Percentiles rank a stretch among this genome's conserved stretches.
Evolutionary conservation across 2,797 vertebrate species (phyloP).

Genomic region (Sebastes steindachneri): DNA sequence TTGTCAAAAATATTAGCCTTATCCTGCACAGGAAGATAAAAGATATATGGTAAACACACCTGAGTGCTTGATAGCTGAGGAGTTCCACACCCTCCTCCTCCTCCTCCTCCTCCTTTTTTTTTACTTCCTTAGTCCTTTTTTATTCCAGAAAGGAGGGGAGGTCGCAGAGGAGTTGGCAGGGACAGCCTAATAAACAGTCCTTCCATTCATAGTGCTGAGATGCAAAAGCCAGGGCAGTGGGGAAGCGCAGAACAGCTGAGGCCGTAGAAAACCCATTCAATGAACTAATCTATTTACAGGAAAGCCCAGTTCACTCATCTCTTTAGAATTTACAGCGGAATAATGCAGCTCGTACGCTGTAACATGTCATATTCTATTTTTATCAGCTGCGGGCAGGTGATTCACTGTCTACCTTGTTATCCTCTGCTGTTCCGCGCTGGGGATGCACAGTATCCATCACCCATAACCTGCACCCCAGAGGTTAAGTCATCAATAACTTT

Average conservation of each 20-base stretch:
- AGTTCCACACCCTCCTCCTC: slow-evolving; percentile 37
- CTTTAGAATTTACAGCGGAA: slow-evolving; percentile 65
- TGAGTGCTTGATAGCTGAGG: slow-evolving; percentile 74
- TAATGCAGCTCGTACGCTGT: slow-evolving; percentile 63
- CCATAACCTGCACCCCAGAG: slow-evolving; percentile 84
- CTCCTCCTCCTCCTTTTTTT: slow-evolving; percentile 21
- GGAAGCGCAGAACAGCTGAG: slow-evolving; percentile 72
- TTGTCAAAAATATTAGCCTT: slow-evolving; percentile 89
- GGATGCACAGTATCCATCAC: slow-evolving; percentile 85
- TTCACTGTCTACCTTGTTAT: slow-evolving; percentile 87
- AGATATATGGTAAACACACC: slow-evolving; percentile 83
- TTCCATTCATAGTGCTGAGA: slow-evolving; percentile 72
- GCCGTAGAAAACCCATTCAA: slow-evolving; percentile 67
- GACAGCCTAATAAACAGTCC: slow-evolving; percentile 75
- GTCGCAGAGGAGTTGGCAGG: slow-evolving; percentile 66
- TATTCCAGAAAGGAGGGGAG: slow-evolving; percentile 47
- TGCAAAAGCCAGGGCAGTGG: slow-evolving; percentile 69
- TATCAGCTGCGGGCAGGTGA: slow-evolving; percentile 83
- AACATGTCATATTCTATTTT: slow-evolving; percentile 84
- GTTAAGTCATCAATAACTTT: slow-evolving; percentile 88
- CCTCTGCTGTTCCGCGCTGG: slow-evolving; percentile 78
- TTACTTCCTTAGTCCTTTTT: slow-evolving; percentile 49
- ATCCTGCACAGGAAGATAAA: slow-evolving; percentile 83
- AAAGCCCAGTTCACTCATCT: slow-evolving; percentile 64
- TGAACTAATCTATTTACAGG: slow-evolving; percentile 76